phyloP scores from a whole-genome alignment of 2,888 invertebrate genomes.

The Bombyx huttoni region DNA sequence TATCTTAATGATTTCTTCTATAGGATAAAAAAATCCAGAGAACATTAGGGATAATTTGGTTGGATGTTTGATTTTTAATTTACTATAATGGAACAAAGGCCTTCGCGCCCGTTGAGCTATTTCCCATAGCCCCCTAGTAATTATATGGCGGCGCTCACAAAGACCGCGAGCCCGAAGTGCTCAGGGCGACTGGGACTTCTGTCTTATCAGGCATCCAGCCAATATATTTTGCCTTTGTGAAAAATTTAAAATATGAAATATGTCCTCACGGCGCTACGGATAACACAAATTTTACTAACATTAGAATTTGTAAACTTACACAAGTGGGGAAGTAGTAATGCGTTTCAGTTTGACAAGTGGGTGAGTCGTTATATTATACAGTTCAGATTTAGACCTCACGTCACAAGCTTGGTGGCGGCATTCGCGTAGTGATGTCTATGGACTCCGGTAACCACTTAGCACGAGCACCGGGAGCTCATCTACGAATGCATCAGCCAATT shows the following conservation, averaged over 20 bases:
- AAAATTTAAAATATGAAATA: neutral
- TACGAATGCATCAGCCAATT: no score
- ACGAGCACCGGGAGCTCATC: no score
- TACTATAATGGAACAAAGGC: constrained; percentile 50
- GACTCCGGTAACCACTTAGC: no score
- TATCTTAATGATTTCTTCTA: no score
- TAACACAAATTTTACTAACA: neutral
- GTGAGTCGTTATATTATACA: no score
- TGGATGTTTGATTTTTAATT: constrained; percentile 41
- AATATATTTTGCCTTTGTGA: neutral
- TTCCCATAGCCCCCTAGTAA: constrained; percentile 66
- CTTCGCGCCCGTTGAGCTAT: constrained; percentile 48
- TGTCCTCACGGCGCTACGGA: neutral
- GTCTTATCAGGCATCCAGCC: neutral
- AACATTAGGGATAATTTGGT: constrained; percentile 5
- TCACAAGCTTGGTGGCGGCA: no score
- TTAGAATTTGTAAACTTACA: no score
- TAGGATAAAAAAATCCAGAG: neutral
- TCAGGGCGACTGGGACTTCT: neutral
- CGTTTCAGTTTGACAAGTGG: no score
- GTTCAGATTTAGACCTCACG: no score
- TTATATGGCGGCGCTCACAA: constrained; percentile 55
- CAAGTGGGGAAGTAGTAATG: no score
- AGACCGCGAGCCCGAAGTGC: constrained; percentile 28
- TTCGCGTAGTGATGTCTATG: no score